Evolutionary conservation across 2,113 vertebrate species (phyloP).

Genomic region (Ovis canadensis): DNA sequence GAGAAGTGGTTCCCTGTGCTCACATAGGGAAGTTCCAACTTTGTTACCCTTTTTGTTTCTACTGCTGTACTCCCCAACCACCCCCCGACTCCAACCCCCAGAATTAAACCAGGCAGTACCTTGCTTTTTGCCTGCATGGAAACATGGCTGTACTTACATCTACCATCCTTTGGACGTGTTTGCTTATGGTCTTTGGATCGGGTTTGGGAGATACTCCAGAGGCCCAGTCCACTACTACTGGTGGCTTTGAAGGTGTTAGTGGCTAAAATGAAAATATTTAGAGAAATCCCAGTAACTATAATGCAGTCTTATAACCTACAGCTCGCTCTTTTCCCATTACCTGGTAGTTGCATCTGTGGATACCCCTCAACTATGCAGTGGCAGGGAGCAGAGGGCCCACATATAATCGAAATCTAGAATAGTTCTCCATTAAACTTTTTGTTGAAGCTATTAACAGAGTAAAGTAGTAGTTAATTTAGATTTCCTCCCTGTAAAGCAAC

Average conservation of each 20-base stretch:
- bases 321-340: not conserved
- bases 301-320: not conserved
- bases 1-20: not conserved
- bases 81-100: not conserved
- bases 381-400: not conserved
- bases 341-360: not conserved
- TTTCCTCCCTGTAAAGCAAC: not conserved
- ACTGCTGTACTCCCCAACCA: not conserved
- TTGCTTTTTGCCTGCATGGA: not conserved
- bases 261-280: constrained; percentile 81
- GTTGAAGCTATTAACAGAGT: not conserved
- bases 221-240: constrained; percentile 94
- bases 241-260: constrained; percentile 91
- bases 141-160: constrained; percentile 85
- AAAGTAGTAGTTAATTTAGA: not conserved
- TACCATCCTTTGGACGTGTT: constrained; percentile 96
- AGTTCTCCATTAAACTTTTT: not conserved
- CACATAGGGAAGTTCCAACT: not conserved
- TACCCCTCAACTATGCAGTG: not conserved
- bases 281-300: not conserved
- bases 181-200: constrained; percentile 95
- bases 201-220: constrained; percentile 93
- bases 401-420: not conserved
- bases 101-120: not conserved
- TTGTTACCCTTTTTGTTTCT: not conserved